Base-by-base conservation (phyloP, 2,888 invertebrate species). In the Sinodicranocentrus sp. region DNA sequence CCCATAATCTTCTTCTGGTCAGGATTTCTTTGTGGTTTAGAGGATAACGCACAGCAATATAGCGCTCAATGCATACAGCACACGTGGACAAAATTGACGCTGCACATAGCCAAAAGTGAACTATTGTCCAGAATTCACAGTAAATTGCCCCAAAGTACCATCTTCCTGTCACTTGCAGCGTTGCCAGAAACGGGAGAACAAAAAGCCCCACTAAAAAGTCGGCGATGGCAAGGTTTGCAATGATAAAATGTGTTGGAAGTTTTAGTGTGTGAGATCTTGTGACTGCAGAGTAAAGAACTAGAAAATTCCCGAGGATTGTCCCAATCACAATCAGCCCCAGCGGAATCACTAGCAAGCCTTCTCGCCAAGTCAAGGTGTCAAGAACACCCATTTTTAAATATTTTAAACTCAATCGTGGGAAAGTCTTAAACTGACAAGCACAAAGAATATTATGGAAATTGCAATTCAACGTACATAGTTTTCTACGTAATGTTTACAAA, bases 81-180 rank as follows among this genome's bases (percentile, higher is more conserved):
- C 85, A 86, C 28, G 87, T 63, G 48, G 87, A 87, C 59, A 88
- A 85, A 8, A 88, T 88, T 39, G 87, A 75, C 17, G 76, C 97
- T 0, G 99, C 99, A 92, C 98, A 98, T 95, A 98, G 96, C 97
- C 98, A 98, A 13, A 99, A 98, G 91, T 99, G 99, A 79, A 98
- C 94, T 0, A 98, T 98, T 86, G 99, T 92, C 98, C 98, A 99
- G 87, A 97, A 94, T 84, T 96, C 95, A 92, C 98, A 99, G 97
- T 98, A 98, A 59, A 97, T 93, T 91, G 95, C 95, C 68, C 98
- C 98, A 90, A 98, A 99, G 89, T 98, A 96, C 99, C 99, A 99
- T 90, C 97, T 95, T 95, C 97, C 92, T 52, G 91, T 90, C 80
- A 97, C 97, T 91, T 98, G 97, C 93, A 97, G 95, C 23, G 97